Evolutionary conservation across 2,113 vertebrate genomes (phyloP).

Genomic region (Vanacampus margaritifer): DNA sequence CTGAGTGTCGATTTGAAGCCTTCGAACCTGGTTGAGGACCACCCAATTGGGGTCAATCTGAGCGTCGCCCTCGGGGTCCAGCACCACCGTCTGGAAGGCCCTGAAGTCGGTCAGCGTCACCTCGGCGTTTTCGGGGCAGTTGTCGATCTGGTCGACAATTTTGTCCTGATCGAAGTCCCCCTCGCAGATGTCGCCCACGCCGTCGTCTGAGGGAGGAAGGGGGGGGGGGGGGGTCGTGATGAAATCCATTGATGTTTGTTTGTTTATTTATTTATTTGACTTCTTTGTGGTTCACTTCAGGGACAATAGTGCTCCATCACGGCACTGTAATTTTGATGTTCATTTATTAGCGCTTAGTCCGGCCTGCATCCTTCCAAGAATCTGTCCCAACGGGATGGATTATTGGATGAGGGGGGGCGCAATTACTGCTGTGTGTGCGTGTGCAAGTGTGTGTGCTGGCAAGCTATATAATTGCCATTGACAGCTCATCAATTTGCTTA

Average conservation of each 20-base stretch:
- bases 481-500: conserved; percentile 2
- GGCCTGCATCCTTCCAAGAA: conserved; percentile 2
- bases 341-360: not conserved
- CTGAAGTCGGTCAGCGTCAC: conserved; percentile 97
- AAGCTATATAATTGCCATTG: not conserved
- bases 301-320: not conserved
- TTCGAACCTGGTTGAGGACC: conserved; percentile 88
- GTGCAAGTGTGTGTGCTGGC: not conserved
- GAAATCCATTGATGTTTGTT: not conserved
- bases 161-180: conserved; percentile 95
- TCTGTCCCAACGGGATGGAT: not conserved
- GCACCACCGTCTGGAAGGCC: conserved; percentile 95
- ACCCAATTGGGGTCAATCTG: conserved; percentile 99
- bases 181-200: conserved; percentile 91
- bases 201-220: conserved; percentile 76
- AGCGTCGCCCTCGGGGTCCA: conserved; percentile 95
- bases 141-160: conserved; percentile 92
- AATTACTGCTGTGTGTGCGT: not conserved
- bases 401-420: conserved; percentile 10
- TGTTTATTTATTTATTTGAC: not conserved
- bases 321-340: not conserved
- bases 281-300: not conserved
- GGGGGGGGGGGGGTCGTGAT: too few species aligned
- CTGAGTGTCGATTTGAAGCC: not conserved
- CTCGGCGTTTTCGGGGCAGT: conserved; percentile 95